Base-by-base conservation (phyloP, 2,113 vertebrate species). In the Benitochromis conjunctus region DNA sequence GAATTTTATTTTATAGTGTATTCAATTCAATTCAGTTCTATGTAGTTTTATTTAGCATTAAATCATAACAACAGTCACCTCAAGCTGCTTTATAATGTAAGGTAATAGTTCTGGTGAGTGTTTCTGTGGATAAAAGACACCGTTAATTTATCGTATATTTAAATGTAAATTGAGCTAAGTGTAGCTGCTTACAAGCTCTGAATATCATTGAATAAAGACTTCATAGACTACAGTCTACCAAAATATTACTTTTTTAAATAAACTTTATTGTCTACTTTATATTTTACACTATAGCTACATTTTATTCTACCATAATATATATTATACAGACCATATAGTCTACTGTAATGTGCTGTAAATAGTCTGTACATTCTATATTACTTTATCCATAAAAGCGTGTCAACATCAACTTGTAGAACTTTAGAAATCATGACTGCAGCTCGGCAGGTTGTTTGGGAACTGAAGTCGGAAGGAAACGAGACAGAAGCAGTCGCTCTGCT, bases 231-330 rank as follows among this genome's bases (percentile, higher is more conserved):
- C 11, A 31, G 46, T 31, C 60, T 85, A 83, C 48, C 57, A 88
- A 90, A 85, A 88, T 88, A 88, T 89, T 51, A 80, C 76, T 31
- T 51, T 87, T 76, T 76, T 76, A 76, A 80, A 79, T 91, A 82
- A 51, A 89, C 64, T 29, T 69, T 34, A 86, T 76, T 34, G 54
- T 89, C 54, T 91, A 85, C 51, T 84, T 82, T 62, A 41, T 83
- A 89, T 92, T 26, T 86, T 86, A 88, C 90, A 91, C 80, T 82
- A 87, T 87, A 90, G 93, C 91, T 89, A 94, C 93, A 93, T 88
- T 66, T 66, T 19, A 87, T 87, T 89, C 51, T 86, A 91, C 26
- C 36, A 81, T 89, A 92, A 91, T 86, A 91, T 89, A 87, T 90
- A 91, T 91, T 84, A 89, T 79, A 87, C 48, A 91, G 86, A 82